Evolutionary conservation across 2,888 invertebrate genomes (phyloP).

Genomic region (Gymnocheta viridis): DNA sequence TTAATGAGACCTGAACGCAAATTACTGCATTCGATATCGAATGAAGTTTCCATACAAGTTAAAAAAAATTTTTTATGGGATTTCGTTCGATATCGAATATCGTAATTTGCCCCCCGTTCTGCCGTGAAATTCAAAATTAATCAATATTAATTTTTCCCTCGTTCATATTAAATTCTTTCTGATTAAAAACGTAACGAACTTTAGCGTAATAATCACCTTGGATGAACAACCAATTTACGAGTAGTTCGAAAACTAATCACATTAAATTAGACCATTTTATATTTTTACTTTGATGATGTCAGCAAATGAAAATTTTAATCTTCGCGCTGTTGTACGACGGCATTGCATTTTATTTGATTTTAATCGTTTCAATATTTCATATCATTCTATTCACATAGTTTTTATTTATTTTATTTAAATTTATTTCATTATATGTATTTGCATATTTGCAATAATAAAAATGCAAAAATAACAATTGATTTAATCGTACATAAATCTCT

Average conservation of each 20-base stretch:
- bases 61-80: no score
- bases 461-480: conserved; percentile 40
- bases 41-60: no score
- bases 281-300: conserved; percentile 62
- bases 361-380: conserved; percentile 35
- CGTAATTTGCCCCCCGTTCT: no score
- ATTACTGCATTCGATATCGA: no score
- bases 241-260: not conserved
- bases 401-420: conserved; percentile 36
- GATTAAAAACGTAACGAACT: no score
- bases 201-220: no score
- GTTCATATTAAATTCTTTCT: no score
- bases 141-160: no score
- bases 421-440: conserved; percentile 39
- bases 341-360: conserved; percentile 43
- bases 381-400: conserved; percentile 16
- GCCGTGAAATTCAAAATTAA: no score
- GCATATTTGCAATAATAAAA: conserved; percentile 37
- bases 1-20: no score
- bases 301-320: conserved; percentile 49
- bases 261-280: conserved; percentile 56
- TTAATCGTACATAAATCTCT: conserved; percentile 49
- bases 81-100: no score
- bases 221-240: no score
- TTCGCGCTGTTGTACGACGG: not conserved